A percentile compares a stretch with the other conserved stretches of the same genome.
Evolutionary conservation across 2,113 vertebrate genomes (phyloP).

Genomic region (Sphyrna mokarran): DNA sequence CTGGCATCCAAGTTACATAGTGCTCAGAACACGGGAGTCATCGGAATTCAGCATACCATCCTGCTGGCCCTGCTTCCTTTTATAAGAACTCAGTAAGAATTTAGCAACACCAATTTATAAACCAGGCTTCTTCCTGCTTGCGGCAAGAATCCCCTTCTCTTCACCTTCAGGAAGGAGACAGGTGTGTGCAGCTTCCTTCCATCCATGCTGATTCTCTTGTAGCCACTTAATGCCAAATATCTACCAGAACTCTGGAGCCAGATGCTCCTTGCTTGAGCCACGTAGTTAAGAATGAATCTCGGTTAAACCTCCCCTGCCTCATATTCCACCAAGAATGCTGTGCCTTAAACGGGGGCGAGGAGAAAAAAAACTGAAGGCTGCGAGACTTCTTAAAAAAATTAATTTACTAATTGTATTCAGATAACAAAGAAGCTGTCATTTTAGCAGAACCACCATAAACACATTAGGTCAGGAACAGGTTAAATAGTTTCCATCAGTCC

Average conservation of each 20-base stretch:
- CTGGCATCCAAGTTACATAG: neutral
- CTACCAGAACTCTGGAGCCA: neutral
- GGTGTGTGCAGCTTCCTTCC: neutral
- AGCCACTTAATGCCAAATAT: neutral
- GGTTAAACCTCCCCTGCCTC: too few species aligned
- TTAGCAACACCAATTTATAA: too few species aligned
- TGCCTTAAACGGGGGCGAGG: neutral
- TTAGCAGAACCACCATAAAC: neutral
- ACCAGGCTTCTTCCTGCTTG: neutral
- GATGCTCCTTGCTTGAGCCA: neutral
- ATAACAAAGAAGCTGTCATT: neutral
- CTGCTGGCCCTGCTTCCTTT: neutral
- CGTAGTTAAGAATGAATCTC: neutral
- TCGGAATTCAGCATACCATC: neutral
- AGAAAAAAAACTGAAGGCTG: neutral
- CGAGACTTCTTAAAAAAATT: neutral
- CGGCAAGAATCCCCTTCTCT: neutral
- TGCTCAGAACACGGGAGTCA: neutral
- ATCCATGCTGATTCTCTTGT: neutral
- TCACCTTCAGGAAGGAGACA: neutral
- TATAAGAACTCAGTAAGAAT: too few species aligned
- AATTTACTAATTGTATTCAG: neutral
- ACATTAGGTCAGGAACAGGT: neutral
- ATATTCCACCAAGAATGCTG: neutral
- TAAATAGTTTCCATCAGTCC: neutral